These are phyloP conservation scores for Spodoptera frugiperda DNA, from an alignment of 1,140 invertebrate genomes.

Conservation along the genomic window DNA sequence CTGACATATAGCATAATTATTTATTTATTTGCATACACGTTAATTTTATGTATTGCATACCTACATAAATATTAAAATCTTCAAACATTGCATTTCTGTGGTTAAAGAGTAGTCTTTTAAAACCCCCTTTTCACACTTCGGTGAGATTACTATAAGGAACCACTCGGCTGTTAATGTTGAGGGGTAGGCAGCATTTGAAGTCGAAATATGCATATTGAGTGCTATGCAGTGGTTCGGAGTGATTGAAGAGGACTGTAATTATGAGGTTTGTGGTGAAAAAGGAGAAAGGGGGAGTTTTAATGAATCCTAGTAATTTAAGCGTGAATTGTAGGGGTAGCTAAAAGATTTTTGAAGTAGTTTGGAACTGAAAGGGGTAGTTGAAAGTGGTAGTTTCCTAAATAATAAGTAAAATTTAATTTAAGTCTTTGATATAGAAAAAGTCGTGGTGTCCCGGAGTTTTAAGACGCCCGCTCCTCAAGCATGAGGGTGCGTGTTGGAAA, in stretches of 20 bases:
- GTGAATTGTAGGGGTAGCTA: neutral
- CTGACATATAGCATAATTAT: too few relatives aligned
- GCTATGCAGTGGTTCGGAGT: neutral
- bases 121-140: conserved; percentile 15
- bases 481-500: too few relatives aligned
- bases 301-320: neutral
- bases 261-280: conserved; percentile 5
- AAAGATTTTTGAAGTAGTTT: neutral
- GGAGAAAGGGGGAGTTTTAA: neutral
- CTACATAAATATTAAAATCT: neutral
- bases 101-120: neutral
- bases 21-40: too few relatives aligned
- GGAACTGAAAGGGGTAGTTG: too few relatives aligned
- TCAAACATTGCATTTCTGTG: conserved; percentile 8
- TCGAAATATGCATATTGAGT: conserved; percentile 3
- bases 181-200: conserved; percentile 30
- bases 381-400: too few relatives aligned
- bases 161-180: conserved; percentile 8
- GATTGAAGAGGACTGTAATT: conserved; percentile 22
- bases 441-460: too few relatives aligned
- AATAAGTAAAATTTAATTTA: too few relatives aligned
- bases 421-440: too few relatives aligned
- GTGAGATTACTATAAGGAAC: conserved; percentile 11
- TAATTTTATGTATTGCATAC: too few relatives aligned
- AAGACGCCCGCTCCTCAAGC: too few relatives aligned